Evolutionary conservation across 2,797 vertebrate genomes (phyloP).

Genomic region (Aerospiza tachiro): DNA sequence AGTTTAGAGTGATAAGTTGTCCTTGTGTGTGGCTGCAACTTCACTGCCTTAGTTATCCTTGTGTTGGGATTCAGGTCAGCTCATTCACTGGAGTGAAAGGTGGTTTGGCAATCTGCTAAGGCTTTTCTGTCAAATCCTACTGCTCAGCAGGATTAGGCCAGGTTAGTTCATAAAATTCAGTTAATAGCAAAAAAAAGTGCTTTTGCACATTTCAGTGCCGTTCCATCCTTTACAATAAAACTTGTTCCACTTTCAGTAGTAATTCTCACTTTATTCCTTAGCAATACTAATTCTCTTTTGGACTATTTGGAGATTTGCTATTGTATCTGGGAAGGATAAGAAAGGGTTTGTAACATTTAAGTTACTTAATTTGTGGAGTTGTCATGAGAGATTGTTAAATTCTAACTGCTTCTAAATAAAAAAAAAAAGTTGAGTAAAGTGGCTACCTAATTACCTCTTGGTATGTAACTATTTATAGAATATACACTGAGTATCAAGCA

Average conservation of each 20-base stretch:
- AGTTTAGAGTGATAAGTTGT: background rate
- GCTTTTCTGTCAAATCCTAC: background rate
- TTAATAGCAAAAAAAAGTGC: background rate
- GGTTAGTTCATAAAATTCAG: background rate
- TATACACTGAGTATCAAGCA: background rate
- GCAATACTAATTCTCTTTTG: background rate
- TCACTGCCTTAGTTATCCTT: background rate
- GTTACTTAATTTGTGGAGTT: background rate
- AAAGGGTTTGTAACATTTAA: background rate
- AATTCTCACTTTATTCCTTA: background rate
- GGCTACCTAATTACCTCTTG: background rate
- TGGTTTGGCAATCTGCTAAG: background rate
- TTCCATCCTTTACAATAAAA: background rate
- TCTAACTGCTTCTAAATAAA: background rate
- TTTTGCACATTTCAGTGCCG: background rate
- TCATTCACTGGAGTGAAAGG: background rate
- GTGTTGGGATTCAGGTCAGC: background rate
- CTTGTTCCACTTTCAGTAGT: background rate
- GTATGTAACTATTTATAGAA: background rate
- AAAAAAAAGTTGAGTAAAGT: background rate
- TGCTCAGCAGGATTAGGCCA: background rate
- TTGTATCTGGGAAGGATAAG: background rate
- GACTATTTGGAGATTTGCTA: background rate
- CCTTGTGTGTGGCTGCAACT: background rate
- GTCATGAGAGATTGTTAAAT: background rate